phyloP scores from a whole-genome alignment of 2,888 invertebrate genomes.

The Tetranychus truncatus region DNA sequence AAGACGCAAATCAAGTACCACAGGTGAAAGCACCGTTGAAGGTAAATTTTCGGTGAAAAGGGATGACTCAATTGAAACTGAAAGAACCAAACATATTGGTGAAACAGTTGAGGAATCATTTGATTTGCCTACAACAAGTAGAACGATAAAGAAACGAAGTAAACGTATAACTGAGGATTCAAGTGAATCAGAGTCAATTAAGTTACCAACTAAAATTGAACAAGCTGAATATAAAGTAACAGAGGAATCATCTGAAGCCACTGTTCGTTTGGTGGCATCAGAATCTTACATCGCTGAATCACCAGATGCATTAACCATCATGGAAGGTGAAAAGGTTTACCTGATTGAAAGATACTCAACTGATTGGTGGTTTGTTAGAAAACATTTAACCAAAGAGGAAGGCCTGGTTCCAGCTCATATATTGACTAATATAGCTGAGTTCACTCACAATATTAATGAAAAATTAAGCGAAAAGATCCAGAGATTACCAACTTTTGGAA shows the following conservation, averaged over 20 bases:
- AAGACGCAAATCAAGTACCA: not conserved
- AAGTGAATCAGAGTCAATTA: not conserved
- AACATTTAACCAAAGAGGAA: slow-evolving; percentile 69
- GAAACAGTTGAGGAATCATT: not conserved
- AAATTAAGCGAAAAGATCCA: slow-evolving; percentile 77
- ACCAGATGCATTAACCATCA: slow-evolving; percentile 35
- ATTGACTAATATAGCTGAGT: slow-evolving; percentile 59
- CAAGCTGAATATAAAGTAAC: not conserved
- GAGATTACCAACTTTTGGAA: slow-evolving; percentile 73
- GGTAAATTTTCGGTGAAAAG: not conserved
- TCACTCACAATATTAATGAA: slow-evolving; percentile 62
- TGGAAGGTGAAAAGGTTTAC: slow-evolving; percentile 72
- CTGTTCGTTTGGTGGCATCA: not conserved
- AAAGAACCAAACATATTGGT: not conserved
- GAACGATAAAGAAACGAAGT: not conserved
- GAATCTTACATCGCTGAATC: slow-evolving; percentile 3
- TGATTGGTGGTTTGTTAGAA: slow-evolving; percentile 83
- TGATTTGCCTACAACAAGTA: not conserved
- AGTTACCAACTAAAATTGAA: not conserved
- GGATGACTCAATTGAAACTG: not conserved
- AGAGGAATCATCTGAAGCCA: slow-evolving; percentile 2
- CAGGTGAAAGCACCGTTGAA: not conserved
- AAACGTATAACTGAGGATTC: not conserved
- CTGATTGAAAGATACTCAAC: slow-evolving; percentile 62
- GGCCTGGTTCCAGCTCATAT: slow-evolving; percentile 85